phyloP scores from a whole-genome alignment of 2,797 vertebrate species.

The Spatula clypeata region DNA sequence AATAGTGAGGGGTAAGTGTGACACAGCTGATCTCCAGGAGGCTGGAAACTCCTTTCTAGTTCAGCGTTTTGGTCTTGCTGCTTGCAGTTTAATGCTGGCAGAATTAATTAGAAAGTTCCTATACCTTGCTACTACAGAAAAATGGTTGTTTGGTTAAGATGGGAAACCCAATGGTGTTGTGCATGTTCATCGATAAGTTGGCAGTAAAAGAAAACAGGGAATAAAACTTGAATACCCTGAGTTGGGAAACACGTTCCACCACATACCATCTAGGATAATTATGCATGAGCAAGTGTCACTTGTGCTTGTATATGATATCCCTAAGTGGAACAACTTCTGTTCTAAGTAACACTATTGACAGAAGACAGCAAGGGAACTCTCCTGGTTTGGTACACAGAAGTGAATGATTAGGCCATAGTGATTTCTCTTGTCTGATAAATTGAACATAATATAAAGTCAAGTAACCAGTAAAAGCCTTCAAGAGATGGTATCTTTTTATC shows the following conservation, averaged over 20 bases:
- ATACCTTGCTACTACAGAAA: background rate
- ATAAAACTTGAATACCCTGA: background rate
- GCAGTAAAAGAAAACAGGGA: background rate
- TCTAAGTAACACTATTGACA: background rate
- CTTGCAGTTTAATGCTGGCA: background rate
- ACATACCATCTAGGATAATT: slow-evolving; percentile 21
- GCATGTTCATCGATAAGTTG: background rate
- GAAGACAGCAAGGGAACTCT: background rate
- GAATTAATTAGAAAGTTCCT: background rate
- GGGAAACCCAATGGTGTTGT: background rate
- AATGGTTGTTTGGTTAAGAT: background rate
- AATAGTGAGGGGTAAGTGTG: background rate
- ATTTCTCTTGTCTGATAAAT: background rate
- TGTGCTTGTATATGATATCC: background rate
- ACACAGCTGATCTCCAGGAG: background rate
- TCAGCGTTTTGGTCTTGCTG: background rate
- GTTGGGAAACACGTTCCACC: background rate
- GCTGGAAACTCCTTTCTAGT: background rate
- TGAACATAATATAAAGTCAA: background rate
- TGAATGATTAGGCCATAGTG: background rate
- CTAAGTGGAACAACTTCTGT: background rate
- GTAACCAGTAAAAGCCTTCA: background rate
- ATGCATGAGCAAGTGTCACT: slow-evolving; percentile 20
- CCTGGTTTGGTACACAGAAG: background rate
- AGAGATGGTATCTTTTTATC: background rate